Evolutionary conservation across 64 coral and sea anemone genomes (phyloP), one percentile per base, ranked within the genome.

Genomic region (Montipora efflorescens): DNA sequence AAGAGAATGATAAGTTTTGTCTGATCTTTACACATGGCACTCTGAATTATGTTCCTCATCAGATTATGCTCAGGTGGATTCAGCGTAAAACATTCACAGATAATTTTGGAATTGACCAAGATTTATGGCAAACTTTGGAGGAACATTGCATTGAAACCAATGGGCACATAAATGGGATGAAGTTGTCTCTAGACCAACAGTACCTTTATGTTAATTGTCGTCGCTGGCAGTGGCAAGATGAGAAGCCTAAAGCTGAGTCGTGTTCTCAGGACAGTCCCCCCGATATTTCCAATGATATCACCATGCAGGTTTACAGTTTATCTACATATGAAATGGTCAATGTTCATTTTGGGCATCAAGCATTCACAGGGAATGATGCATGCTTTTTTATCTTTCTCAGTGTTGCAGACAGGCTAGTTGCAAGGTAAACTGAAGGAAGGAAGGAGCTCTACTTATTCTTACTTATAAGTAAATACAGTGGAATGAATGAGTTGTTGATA

Each of bases 351-450:
- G 93, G 92, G 13, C 96, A 97, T 81, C 81, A 84, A 22, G 96
- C 96, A 8, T 97, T 89, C 79, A 97, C 96, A 61, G 83, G 89
- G 0, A 97, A 95, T 91, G 84, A 97, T 62, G 88, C 77, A 5
- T 97, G 93, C 49, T 97, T 97, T 79, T 97, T 95, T 69, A 97
- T 97, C 64, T 97, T 97, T 75, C 83, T 97, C 36, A 93, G 87
- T 88, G 93, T 95, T 70, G 90, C 93, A 12, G 84, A 92, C 4
- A 79, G 76, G 19, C 79, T 97, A 9, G 96, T 97, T 45, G 96
- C 96, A 58, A 97, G 96, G 96, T 97, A 71, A 84, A 92, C 75
- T 67, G 0, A 2, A 49, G 3, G 1, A 14, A 12, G 36, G 36
- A 36, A 36, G 36, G 36, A 36, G 36, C 36, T 36, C 36, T 36